A percentile compares a stretch with the other conserved stretches of the same genome.
These are phyloP conservation scores for Crocidura indochinensis DNA, from an alignment of 2,797 vertebrate genomes.

Conservation along the genomic window DNA sequence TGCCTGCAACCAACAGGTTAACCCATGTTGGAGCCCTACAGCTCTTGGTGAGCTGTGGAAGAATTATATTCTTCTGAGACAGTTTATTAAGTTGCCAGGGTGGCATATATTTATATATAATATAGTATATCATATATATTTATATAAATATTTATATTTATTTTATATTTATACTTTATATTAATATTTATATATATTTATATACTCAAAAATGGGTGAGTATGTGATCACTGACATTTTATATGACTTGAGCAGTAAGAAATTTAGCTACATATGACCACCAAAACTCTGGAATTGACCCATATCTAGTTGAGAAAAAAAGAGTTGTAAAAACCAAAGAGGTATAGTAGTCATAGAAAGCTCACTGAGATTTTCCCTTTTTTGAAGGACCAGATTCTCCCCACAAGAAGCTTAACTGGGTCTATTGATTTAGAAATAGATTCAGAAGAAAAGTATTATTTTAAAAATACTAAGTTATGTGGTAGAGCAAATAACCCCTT, in stretches of 20 bases:
- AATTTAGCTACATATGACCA: background rate
- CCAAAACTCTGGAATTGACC: background rate
- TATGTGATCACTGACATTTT: background rate
- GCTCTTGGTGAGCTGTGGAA: background rate
- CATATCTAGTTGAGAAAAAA: background rate
- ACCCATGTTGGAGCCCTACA: background rate
- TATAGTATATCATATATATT: too few species aligned
- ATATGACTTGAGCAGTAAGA: background rate
- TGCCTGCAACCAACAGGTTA: too few species aligned
- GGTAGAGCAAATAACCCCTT: conserved; percentile 2
- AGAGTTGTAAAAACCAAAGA: conserved; percentile 16
- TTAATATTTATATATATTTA: background rate
- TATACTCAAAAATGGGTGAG: background rate
- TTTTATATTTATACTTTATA: background rate
- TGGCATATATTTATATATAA: background rate
- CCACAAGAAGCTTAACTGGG: background rate
- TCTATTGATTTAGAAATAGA: background rate
- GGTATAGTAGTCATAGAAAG: conserved; percentile 1
- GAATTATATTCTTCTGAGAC: background rate
- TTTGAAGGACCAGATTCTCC: background rate
- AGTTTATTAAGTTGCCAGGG: background rate
- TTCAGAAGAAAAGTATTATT: background rate
- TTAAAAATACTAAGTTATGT: background rate
- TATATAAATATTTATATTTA: too few species aligned
- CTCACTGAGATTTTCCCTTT: background rate